phyloP scores from a whole-genome alignment of 2,888 invertebrate species.

The Muschampia plurimacula region DNA sequence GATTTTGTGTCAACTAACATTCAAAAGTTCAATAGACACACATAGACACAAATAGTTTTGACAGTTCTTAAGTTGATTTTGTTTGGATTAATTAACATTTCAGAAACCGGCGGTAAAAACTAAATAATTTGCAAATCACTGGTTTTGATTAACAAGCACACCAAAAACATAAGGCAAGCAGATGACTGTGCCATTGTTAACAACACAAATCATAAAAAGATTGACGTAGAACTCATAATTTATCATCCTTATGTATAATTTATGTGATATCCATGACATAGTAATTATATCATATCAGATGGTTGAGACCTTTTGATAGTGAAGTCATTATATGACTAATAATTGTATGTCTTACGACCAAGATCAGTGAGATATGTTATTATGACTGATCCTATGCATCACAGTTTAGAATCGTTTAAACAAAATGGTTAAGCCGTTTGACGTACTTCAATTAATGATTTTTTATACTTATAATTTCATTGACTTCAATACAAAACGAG shows the following conservation, averaged over 20 bases:
- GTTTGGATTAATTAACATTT: no score
- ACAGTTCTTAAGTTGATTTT: no score
- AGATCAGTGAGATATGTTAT: slow-evolving; percentile 26
- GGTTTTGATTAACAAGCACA: neutral
- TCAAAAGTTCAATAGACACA: no score
- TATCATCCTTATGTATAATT: slow-evolving; percentile 13
- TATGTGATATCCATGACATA: slow-evolving; percentile 35
- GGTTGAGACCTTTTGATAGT: slow-evolving; percentile 26
- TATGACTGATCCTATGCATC: slow-evolving; percentile 20
- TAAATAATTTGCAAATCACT: no score
- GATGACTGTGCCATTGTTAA: neutral
- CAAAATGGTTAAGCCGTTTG: slow-evolving; percentile 4
- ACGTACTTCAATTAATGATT: no score
- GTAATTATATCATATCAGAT: slow-evolving; percentile 37
- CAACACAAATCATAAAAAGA: neutral
- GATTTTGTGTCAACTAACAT: no score
- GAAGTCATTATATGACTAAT: slow-evolving; percentile 37
- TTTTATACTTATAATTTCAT: no score
- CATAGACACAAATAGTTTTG: no score
- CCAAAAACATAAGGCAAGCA: neutral
- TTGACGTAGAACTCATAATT: neutral
- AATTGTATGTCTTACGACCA: slow-evolving; percentile 25
- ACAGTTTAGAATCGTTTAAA: slow-evolving; percentile 7
- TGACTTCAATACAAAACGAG: no score
- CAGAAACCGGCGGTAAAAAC: no score